Conservation (phyloP, 2,888 invertebrate species). For the Dryomyza anilis region DNA sequence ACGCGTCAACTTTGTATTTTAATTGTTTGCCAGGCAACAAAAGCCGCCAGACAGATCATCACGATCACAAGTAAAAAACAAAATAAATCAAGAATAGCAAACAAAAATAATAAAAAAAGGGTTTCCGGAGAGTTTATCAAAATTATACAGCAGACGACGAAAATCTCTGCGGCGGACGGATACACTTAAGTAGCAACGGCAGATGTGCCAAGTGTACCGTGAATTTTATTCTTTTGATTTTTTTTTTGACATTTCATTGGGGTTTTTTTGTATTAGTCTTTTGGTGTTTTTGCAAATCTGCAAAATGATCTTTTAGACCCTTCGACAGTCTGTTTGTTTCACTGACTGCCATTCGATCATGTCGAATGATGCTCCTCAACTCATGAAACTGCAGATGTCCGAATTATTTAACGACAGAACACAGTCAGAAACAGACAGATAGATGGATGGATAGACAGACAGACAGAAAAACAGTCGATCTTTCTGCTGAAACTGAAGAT, state of each 20-base stretch:
- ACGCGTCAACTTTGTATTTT: no score
- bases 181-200: no score
- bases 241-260: neutral
- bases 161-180: no score
- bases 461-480: neutral
- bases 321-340: neutral
- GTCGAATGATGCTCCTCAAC: slow-evolving; percentile 16
- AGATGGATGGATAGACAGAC: neutral
- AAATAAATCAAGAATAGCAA: neutral
- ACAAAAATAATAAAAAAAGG: neutral
- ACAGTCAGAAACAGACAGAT: no score
- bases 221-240: neutral
- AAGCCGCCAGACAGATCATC: no score
- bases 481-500: neutral
- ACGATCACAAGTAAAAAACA: neutral
- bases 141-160: no score
- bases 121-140: slow-evolving; percentile 6
- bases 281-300: neutral
- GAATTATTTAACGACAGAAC: no score
- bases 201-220: slow-evolving; percentile 16
- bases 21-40: no score
- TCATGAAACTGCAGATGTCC: slow-evolving; percentile 3
- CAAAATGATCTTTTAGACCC: neutral
- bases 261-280: neutral
- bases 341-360: neutral